Evolutionary conservation across 2,797 vertebrate genomes (phyloP), one percentile per base, ranked within the genome.

Genomic region (Ibycter americanus): DNA sequence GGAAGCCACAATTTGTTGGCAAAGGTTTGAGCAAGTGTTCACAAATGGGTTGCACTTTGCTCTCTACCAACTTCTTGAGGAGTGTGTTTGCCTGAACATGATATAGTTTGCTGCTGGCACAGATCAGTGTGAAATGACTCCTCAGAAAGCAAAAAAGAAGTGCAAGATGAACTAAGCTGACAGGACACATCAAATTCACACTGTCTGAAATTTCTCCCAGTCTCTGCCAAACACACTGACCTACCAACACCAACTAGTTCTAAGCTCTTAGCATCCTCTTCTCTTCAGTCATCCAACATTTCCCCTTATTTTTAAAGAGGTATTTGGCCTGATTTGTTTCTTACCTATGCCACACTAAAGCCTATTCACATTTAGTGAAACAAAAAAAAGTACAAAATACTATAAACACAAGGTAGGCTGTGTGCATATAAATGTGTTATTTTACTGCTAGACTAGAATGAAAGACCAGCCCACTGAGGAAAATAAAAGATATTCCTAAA

Each of bases 401-500:
- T 52, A 47, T 34, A 89, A 74, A 87, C 20, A 67, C 16, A 67
- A 80, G 32, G 29, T 36, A 94, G 36, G 18, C 14, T 2, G 0
- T 27, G 17, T 77, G 27, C 18, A 65, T 49, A 89, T 21, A 62
- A 52, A 63, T 21, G 22, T 55, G 20, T 5, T 63, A 23, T n/a
- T 84, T 74, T 92, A 83, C 55, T 91, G 21, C 84, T 68, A 63
- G 38, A 42, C 4, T n/a, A 55, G 32, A 83, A 63, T 63, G 52
- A 83, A 95, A 96, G 61, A 70, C 1, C 0, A 29, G 29, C 4
- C 74, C 44, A 36, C 7, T 29, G 52, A 91, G 49, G 40, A 85
- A 95, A 89, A 93, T 34, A 84, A 87, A 87, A 70, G 42, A 46
- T 51, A 83, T 83, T 92, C 26, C 32, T 89, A 49, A 14, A 96